A percentile compares a stretch with the other conserved stretches of the same genome.
Evolutionary conservation across 2,797 vertebrate genomes (phyloP).

Genomic region (Typhlichthys eigenmanni): DNA sequence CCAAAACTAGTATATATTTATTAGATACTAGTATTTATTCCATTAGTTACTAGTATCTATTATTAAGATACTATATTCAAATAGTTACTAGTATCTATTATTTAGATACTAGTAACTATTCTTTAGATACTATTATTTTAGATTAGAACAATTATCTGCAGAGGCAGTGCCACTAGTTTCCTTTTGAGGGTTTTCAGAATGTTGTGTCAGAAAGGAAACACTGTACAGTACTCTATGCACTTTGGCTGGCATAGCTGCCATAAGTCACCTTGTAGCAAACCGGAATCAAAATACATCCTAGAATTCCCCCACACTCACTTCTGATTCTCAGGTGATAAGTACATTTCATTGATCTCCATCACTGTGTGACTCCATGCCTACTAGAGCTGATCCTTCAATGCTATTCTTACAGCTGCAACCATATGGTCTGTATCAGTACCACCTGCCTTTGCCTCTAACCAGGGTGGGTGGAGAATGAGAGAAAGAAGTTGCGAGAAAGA

Average conservation of each 20-base stretch:
- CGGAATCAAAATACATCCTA: conserved; percentile 45
- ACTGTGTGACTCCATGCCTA: conserved; percentile 47
- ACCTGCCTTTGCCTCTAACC: conserved; percentile 67
- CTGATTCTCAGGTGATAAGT: conserved; percentile 67
- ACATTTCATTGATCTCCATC: conserved; percentile 71
- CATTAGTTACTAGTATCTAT: too few relatives aligned
- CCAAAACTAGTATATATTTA: too few relatives aligned
- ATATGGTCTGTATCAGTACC: conserved; percentile 73
- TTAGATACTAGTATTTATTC: too few relatives aligned
- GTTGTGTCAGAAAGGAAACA: too few relatives aligned
- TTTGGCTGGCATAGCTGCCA: conserved; percentile 19
- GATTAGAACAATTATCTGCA: too few relatives aligned
- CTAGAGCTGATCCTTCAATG: conserved; percentile 64
- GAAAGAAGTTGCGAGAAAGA: too few relatives aligned
- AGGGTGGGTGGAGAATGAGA: conserved; percentile 1
- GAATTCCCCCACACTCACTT: conserved; percentile 36
- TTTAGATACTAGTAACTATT: too few relatives aligned
- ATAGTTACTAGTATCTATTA: too few relatives aligned
- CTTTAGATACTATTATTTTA: too few relatives aligned
- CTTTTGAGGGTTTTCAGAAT: neutral
- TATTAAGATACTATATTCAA: too few relatives aligned
- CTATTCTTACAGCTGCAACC: conserved; percentile 63
- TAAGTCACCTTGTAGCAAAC: conserved; percentile 38
- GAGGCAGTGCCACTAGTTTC: conserved; percentile 1
- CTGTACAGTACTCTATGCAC: neutral